phyloP scores from a whole-genome alignment of 1,140 invertebrate genomes.

The Bursaphelenchus mucronatus region DNA sequence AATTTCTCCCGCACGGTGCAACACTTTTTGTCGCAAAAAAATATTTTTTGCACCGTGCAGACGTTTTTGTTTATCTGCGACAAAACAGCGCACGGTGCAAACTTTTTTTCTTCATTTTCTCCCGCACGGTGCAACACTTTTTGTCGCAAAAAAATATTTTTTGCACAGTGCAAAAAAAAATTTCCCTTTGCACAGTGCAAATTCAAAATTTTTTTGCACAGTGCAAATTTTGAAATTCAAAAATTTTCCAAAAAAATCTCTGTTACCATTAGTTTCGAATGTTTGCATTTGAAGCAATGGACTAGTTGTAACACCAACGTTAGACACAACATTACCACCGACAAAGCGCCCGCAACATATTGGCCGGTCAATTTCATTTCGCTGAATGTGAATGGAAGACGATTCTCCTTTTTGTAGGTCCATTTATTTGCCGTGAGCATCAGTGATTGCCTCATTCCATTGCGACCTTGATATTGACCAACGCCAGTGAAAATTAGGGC shows the following conservation, averaged over 20 bases:
- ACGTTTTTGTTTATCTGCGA: too few relatives aligned
- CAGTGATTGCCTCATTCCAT: conserved; percentile 40
- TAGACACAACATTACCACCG: conserved; percentile 27
- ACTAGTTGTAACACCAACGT: conserved; percentile 39
- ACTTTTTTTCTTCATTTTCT: too few relatives aligned
- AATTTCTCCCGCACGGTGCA: too few relatives aligned
- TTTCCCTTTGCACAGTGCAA: too few relatives aligned
- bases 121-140: too few relatives aligned
- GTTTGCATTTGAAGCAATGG: conserved; percentile 38
- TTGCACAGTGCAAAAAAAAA: too few relatives aligned
- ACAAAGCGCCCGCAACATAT: conserved; percentile 25
- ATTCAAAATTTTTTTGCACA: too few relatives aligned
- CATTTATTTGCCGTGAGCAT: conserved; percentile 42
- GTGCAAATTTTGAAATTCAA: too few relatives aligned
- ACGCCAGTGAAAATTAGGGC: conserved; percentile 52
- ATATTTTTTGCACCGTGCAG: too few relatives aligned
- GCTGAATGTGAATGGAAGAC: conserved; percentile 50
- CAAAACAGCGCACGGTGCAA: too few relatives aligned
- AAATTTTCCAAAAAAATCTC: not conserved
- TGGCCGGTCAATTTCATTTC: conserved; percentile 45
- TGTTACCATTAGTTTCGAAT: conserved; percentile 47
- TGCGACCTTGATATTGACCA: conserved; percentile 52
- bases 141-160: too few relatives aligned
- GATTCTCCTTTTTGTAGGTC: conserved; percentile 31
- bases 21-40: too few relatives aligned